Base-by-base conservation (phyloP, 2,113 vertebrate species). In the Balaeniceps rex region DNA sequence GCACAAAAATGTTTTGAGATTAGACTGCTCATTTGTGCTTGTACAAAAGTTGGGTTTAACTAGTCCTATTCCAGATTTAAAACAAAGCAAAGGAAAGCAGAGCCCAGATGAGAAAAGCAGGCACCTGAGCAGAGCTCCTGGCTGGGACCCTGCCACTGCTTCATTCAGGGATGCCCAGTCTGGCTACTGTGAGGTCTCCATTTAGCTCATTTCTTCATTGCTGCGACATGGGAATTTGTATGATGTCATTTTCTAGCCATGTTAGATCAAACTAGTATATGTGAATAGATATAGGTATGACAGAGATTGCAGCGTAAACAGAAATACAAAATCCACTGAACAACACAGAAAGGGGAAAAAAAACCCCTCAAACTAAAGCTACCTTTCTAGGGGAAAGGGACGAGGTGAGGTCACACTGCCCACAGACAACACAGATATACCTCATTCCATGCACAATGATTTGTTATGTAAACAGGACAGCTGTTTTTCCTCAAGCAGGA, bases 91-190 rank as follows among this genome's bases (percentile, higher is more conserved):
- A 74, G 19, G 14, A 51, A 55, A 69, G 34, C 51, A 70, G 46
- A 81, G 57, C 4, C 51, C 34, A 64, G 34, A 24, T 0, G 7
- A 84, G 16, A 52, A 85, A 83, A 92, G 29, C 42, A n/a, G 25
- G 13, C 9, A 72, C 13, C 36, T 54, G 28, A 90, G 42, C 28
- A 85, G 46, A 68, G 51, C 42, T 85, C 52, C 54, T 44, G 34
- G 29, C 34, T 82, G 28, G 40, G 26, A 60, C 11, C 4, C 17
- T 1, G 1, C 14, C 3, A 1, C 38, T 5, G 1, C 57, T 75
- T 55, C 21, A 6, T 14, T 44, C 78, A 58, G 42, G 10, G 34
- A 10, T 51, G 28, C 17, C 19, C 46, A 40, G 40, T 19, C 29
- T 71, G 66, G 47, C 42, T 75, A 68, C 12, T 1, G 0, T 1